Evolutionary conservation across 1,140 invertebrate genomes (phyloP), one percentile per base, ranked within the genome.

Genomic region (Lanistes nyassanus): DNA sequence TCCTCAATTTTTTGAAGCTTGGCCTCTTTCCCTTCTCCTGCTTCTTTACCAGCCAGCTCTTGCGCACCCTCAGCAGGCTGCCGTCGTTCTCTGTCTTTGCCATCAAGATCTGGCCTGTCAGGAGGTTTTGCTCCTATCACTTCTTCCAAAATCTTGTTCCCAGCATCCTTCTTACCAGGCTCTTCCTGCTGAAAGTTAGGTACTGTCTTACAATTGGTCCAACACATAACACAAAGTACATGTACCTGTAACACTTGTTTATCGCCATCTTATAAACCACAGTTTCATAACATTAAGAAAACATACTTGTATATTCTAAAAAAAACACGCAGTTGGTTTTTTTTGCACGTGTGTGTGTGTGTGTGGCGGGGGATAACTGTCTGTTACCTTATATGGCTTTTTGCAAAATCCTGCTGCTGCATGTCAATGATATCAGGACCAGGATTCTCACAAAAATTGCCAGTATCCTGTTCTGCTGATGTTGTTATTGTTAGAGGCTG

Each of bases 1-100:
- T 90, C 88, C 36, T 91, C 88, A 19, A 89, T 85, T 79, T 91
- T 90, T 67, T 90, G 88, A 55, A 91, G 90, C 72, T 92, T 91
- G 77, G 91, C 74, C 42, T 62, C 72, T 42, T 66, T 64, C 36
- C 42, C 64, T 29, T 73, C 69, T 37, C 75, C 74, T 51, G 19
- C 64, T 21, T 65, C 74, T 51, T 79, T 62, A 23, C 23, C 53
- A 36, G n/a, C 69, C 47, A 65, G 76, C 53, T 74, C 51, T 67
- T 70, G 23, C 34, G 23, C 64, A 55, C 53, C 64, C 39, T 55
- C 51, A n/a, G 67, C 29, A 11, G 58, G 55, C 19, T 58, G 65
- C 31, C 75, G 26, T 76, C 72, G 36, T 23, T 53, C 55, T 53
- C 67, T 55, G 3, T 74, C 51, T 39, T 66, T 42, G 5, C 47